Evolutionary conservation across 2,888 invertebrate genomes (phyloP), one percentile per base, ranked within the genome.

Genomic region (Ommatoiulus sabulosus): DNA sequence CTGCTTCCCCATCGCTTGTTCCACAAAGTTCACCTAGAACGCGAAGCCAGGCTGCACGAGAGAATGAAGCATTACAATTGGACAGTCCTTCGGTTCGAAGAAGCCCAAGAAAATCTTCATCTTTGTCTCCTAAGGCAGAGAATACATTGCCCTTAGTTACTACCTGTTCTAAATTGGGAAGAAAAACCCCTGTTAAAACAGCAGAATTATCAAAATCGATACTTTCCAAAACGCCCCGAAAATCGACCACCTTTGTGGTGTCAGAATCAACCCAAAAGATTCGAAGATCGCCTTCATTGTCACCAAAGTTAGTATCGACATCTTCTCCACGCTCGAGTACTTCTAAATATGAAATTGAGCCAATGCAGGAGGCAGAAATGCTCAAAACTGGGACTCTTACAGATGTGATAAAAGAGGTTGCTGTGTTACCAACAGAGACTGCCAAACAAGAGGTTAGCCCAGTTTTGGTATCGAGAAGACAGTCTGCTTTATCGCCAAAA

Each of bases 1-100:
- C 72, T 24, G 8, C 72, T 24, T 24, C 72, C 24, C 63, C 63
- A 63, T 63, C 63, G n/a, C 63, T n/a, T n/a, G 63, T n/a, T 6
- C n/a, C 72, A 24, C 72, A 20, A 72, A 20, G 20, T 24, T 72
- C 72, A n/a, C 72, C 72, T 72, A 72, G n/a, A 72, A 72, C 72
- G 20, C 72, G 72, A 24, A 72, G 72, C 72, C 72, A 72, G 8
- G n/a, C 72, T 6, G 72, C 72, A 24, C 72, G 72, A 7, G 72
- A 72, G 10, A 72, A 72, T 3, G 24, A 72, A 72, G 72, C 20
- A 72, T 8, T 24, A 12, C 72, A 72, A 72, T 7, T 24, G 10
- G 72, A 8, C 24, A 72, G 72, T 72, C 72, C 72, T 24, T 0
- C 72, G 3, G 10, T 72, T 72, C 72, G 72, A 3, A 20, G 72